phyloP scores from a whole-genome alignment of 2,888 invertebrate genomes.

The Amblyjoppa fuscipennis region DNA sequence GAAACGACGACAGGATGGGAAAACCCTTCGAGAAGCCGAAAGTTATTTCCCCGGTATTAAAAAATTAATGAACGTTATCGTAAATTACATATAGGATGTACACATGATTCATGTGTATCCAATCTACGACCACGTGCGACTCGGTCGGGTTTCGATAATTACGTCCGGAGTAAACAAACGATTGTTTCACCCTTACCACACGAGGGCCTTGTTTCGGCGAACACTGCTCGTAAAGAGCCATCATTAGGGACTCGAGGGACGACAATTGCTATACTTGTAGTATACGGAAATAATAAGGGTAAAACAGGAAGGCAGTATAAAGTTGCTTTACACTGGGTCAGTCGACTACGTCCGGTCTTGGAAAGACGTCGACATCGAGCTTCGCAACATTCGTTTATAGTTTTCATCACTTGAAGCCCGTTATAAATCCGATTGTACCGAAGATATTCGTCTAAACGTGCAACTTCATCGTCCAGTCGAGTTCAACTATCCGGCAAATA shows the following conservation, averaged over 20 bases:
- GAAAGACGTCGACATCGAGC: not conserved
- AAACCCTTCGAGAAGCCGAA: not conserved
- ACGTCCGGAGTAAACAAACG: conserved; percentile 16
- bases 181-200: not conserved
- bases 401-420: not conserved
- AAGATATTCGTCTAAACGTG: not conserved
- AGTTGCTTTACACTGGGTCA: not conserved
- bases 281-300: not conserved
- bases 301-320: not conserved
- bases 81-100: not conserved
- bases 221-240: not conserved
- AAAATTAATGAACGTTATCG: not conserved
- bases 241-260: not conserved
- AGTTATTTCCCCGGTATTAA: not conserved
- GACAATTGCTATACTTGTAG: not conserved
- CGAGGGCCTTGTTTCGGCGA: not conserved
- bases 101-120: not conserved
- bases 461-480: too few species aligned
- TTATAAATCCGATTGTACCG: not conserved
- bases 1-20: too few species aligned
- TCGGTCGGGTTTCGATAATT: not conserved
- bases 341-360: not conserved
- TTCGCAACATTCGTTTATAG: not conserved
- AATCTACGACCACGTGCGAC: not conserved
- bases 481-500: too few species aligned